A percentile compares a stretch with the other conserved stretches of the same genome.
These are phyloP conservation scores for Sorex maritimensis DNA, from an alignment of 2,797 vertebrate species.

Conservation along the genomic window DNA sequence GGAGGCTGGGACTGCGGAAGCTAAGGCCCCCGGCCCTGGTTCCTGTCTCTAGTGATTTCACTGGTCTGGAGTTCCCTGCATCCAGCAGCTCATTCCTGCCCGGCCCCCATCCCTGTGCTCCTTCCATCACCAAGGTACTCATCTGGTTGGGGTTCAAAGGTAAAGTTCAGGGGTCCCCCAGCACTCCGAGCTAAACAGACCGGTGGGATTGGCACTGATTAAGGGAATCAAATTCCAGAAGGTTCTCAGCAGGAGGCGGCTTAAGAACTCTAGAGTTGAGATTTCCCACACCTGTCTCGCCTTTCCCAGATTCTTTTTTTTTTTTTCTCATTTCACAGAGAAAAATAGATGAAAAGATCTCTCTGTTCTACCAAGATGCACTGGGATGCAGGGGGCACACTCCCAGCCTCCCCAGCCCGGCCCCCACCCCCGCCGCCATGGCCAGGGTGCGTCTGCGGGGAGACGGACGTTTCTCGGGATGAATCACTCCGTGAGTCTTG, in stretches of 20 bases:
- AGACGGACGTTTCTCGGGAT: not conserved
- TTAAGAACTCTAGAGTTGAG: not conserved
- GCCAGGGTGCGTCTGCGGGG: not conserved
- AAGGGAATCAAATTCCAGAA: not conserved
- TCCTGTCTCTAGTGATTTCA: too few relatives aligned
- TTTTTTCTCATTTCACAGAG: not conserved
- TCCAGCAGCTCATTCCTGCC: too few relatives aligned
- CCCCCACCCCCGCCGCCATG: too few relatives aligned
- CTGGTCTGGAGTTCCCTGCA: too few relatives aligned
- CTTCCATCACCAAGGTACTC: not conserved
- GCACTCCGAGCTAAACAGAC: not conserved
- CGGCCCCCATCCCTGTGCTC: not conserved
- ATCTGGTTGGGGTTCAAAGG: not conserved
- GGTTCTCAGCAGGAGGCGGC: not conserved
- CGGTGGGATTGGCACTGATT: accelerated
- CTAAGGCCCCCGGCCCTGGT: not conserved
- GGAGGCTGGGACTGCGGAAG: not conserved
- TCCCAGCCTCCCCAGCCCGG: too few relatives aligned
- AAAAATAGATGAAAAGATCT: not conserved
- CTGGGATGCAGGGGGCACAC: not conserved
- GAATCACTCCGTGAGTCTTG: not conserved
- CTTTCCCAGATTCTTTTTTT: not conserved
- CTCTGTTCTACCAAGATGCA: not conserved
- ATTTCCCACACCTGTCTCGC: not conserved
- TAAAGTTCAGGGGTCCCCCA: not conserved